Base-by-base conservation (phyloP, 2,888 invertebrate species). In the Stictocephala bisonia region DNA sequence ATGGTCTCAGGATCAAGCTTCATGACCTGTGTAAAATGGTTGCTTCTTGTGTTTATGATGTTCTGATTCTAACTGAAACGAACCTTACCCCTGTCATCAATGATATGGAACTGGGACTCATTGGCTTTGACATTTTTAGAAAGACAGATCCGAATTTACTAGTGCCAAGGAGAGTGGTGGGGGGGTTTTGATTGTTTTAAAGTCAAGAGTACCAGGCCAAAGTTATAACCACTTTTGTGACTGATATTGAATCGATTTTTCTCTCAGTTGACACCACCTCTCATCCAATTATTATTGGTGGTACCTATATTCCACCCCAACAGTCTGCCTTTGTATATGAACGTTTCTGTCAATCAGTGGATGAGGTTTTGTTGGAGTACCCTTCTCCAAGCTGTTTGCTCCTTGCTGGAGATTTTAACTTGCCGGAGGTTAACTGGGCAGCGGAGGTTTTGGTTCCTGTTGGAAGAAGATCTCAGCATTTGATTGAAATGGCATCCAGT, bases 231-330 rank as follows among this genome's bases (percentile, higher is more conserved):
- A 26, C 53, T 26, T 26, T 27, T 3, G 27, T 53, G 9, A 24
- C 26, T 26, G 53, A 53, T 26, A 26, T 53, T 3, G 53, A 53
- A n/a, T 24, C 53, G 1, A 3, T 53, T 3, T 53, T 24, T 26
- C 1, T 53, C 2, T 53, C 53, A 2, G 26, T 53, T 13, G 3
- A 4, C 26, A 53, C 53, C 11, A 53, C 2, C 22, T 53, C 53
- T n/a, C n/a, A n/a, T n/a, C 53, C 53, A 53, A 4, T 53, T n/a
- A 53, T 53, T n/a, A 53, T 53, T n/a, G 3, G 53, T n/a, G 53
- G 53, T 26, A 24, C 53, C 6, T 53, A 53, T n/a, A 53, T 53
- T 26, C 53, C 53, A 2, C 53, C 53, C n/a, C 53, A 53, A n/a
- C 53, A 53, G 58, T 18, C 58, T 27, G 58, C 31, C n/a, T 7